A percentile compares a stretch with the other conserved stretches of the same genome.
phyloP scores from a whole-genome alignment of 2,113 vertebrate species.

The Acinonyx jubatus region DNA sequence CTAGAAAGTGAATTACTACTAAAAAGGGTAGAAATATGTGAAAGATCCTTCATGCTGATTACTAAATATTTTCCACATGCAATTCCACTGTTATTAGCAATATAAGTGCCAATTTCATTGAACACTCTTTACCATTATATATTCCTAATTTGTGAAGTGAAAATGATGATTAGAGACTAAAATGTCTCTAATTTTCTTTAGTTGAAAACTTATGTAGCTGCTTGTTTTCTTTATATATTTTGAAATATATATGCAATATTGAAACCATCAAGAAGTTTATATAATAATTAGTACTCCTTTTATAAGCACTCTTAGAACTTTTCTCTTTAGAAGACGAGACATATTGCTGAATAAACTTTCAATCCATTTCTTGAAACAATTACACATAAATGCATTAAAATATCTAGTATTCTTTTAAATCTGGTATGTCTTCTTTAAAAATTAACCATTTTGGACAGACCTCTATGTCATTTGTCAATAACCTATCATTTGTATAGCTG shows the following conservation, averaged over 20 bases:
- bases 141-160: background rate
- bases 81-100: background rate
- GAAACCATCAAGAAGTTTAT: background rate
- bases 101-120: background rate
- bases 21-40: background rate
- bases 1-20: background rate
- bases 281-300: background rate
- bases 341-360: background rate
- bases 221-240: background rate
- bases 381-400: background rate
- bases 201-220: background rate
- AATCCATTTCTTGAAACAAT: background rate
- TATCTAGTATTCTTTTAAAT: background rate
- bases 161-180: background rate
- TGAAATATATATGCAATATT: background rate
- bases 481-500: background rate
- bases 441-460: background rate
- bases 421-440: background rate
- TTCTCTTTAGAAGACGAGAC: background rate
- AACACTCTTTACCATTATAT: background rate
- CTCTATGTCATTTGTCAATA: background rate
- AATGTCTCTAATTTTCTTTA: background rate
- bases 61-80: background rate
- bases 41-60: background rate
- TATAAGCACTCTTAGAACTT: background rate